These are phyloP conservation scores for Euplexia lucipara DNA, from an alignment of 2,888 invertebrate genomes.

Conservation along the genomic window DNA sequence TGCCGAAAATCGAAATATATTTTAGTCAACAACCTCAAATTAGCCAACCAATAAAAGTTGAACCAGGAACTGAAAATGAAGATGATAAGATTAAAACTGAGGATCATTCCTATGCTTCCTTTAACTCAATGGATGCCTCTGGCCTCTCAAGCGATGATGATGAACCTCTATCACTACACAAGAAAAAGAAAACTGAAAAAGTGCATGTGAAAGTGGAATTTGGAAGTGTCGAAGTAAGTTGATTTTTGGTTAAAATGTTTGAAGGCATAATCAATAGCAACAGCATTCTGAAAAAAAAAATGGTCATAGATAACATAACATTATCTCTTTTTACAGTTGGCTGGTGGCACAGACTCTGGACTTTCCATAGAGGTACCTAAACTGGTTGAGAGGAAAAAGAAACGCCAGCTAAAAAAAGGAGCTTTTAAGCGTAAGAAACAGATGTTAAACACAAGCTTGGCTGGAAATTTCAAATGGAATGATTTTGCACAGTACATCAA, in stretches of 20 bases:
- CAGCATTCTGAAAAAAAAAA: background rate
- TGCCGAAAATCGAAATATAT: conserved; percentile 46
- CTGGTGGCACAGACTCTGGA: conserved; percentile 10
- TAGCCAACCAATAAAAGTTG: conserved; percentile 27
- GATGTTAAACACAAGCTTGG: conserved; percentile 23
- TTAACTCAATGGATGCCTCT: conserved; percentile 28
- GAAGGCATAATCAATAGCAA: background rate
- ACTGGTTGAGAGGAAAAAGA: conserved; percentile 24
- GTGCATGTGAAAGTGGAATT: conserved; percentile 35
- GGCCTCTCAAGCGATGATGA: conserved; percentile 78
- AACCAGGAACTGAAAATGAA: conserved; percentile 19
- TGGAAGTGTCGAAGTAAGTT: conserved; percentile 39
- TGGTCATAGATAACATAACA: background rate
- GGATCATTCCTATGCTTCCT: conserved; percentile 58
- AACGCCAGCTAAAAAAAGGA: conserved; percentile 59
- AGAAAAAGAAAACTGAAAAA: conserved; percentile 69
- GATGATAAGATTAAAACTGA: conserved; percentile 74
- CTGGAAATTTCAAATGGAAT: conserved; percentile 69
- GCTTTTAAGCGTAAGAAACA: conserved; percentile 1
- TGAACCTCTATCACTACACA: conserved; percentile 71
- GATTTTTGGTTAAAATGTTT: background rate
- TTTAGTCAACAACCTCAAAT: background rate
- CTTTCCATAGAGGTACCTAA: conserved; percentile 17
- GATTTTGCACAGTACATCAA: conserved; percentile 67
- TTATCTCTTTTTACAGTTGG: conserved; percentile 25